Evolutionary conservation across 2,113 vertebrate genomes (phyloP), one percentile per base, ranked within the genome.

Genomic region (Galemys pyrenaicus): DNA sequence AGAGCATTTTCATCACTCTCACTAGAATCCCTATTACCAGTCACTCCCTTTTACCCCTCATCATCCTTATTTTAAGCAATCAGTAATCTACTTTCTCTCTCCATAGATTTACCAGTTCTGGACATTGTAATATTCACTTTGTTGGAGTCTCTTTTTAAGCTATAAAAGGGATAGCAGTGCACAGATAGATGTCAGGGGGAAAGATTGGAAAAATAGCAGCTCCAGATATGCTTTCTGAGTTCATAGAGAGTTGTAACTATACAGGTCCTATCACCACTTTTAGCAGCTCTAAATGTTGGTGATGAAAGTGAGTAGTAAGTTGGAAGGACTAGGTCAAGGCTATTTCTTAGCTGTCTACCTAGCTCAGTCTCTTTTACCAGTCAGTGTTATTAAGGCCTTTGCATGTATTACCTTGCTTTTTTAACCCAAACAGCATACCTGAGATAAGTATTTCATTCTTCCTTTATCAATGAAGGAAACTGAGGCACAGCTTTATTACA

Each of bases 391-490:
- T 86, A 67, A 39, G 17, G 26, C 78, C 7, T 82, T 89, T 77
- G 58, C 28, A 19, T 82, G 15, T 91, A 79, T 91, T 73, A 81
- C 74, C 28, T 83, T 84, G 39, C n/a, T 83, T 35, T 60, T 96
- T 87, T 87, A 96, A 90, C 78, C 35, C 46, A 86, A 65, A 49
- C 10, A 96, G 35, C 2, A 35, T 93, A 54, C 19, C 39, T 70
- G 32, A 93, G 44, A 68, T 91, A 78, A 26, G 37, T 17, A 28
- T 35, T 62, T 51, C 81, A 46, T 39, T 80, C 32, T 64, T 30
- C 51, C 49, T 92, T 95, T 95, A 62, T 74, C 87, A 65, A 84
- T 85, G 24, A 84, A 16, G n/a, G 87, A 92, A 73, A 92, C 17
- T 77, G 39, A 96, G 17, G 41, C 24, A 67, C 32, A 89, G 17